Conservation (phyloP, 2,797 vertebrate genomes). For the Hyperoplus immaculatus region DNA sequence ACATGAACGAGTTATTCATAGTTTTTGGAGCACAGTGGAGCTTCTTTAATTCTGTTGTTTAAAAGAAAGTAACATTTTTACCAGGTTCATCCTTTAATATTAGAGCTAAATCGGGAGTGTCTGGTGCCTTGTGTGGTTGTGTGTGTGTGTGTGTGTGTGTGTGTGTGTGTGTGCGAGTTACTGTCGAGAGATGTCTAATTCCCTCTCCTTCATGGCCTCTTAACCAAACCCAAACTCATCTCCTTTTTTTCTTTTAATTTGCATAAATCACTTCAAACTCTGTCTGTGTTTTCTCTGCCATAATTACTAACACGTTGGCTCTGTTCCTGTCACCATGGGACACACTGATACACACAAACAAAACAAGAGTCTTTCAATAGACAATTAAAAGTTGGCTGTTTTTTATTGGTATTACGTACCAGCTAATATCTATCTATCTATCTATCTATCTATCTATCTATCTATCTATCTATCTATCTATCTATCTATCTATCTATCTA, state of each 20-base stretch:
- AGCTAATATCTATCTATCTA: slow-evolving; percentile 4
- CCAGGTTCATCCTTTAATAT: not conserved
- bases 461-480: not conserved
- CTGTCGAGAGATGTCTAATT: slow-evolving; percentile 5
- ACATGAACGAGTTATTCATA: too few relatives aligned
- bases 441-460: slow-evolving; percentile 1
- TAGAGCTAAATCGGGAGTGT: too few relatives aligned
- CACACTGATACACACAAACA: slow-evolving; percentile 4
- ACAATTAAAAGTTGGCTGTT: slow-evolving; percentile 15
- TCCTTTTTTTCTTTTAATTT: slow-evolving; percentile 4
- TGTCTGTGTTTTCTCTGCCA: slow-evolving; percentile 15
- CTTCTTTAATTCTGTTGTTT: not conserved
- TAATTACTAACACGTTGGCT: slow-evolving; percentile 1
- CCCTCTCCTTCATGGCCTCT: slow-evolving; percentile 6
- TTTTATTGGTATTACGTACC: slow-evolving; percentile 10
- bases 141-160: not conserved
- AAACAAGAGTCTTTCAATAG: not conserved
- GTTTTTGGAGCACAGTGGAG: not conserved
- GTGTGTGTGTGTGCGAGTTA: not conserved
- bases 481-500: not conserved
- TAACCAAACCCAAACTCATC: slow-evolving; percentile 8
- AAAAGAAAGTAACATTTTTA: not conserved
- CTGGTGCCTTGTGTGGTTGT: not conserved
- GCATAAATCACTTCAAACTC: slow-evolving; percentile 32
- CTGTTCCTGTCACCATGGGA: slow-evolving; percentile 5